These are phyloP conservation scores for Sorex maritimensis DNA, from an alignment of 2,797 vertebrate species.

Conservation along the genomic window DNA sequence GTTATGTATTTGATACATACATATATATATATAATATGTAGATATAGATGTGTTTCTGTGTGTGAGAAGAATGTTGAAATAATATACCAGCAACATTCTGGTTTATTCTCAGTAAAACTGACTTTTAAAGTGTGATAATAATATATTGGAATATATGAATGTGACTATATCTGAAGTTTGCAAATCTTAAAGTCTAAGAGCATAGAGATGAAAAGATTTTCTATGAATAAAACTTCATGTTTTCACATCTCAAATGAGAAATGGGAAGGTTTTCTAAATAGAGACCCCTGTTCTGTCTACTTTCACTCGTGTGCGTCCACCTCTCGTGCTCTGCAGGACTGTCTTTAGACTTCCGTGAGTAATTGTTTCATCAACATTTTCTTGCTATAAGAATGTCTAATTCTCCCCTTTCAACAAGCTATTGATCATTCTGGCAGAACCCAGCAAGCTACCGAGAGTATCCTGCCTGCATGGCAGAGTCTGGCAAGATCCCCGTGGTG, in stretches of 20 bases:
- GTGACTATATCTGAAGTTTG: slow-evolving; percentile 46
- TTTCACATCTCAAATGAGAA: not conserved
- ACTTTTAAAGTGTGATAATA: too few species aligned
- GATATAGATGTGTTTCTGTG: too few species aligned
- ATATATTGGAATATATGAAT: not conserved
- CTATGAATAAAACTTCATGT: slow-evolving; percentile 29
- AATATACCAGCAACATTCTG: not conserved
- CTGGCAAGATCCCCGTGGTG: too few species aligned
- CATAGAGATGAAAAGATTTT: not conserved
- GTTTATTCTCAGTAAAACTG: slow-evolving; percentile 29
- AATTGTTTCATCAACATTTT: not conserved
- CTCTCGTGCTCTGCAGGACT: not conserved
- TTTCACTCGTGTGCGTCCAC: not conserved
- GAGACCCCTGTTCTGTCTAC: not conserved
- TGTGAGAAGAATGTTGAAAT: not conserved
- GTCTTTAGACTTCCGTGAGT: not conserved
- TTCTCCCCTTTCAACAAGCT: slow-evolving; percentile 16
- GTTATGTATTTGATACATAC: not conserved
- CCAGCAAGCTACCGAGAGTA: too few species aligned
- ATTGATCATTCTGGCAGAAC: not conserved
- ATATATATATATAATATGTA: not conserved
- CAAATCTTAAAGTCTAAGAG: slow-evolving; percentile 41
- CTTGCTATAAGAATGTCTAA: not conserved
- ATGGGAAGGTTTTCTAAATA: not conserved
- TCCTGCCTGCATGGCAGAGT: too few species aligned